A percentile compares a stretch with the other conserved stretches of the same genome.
Evolutionary conservation across 2,888 invertebrate species (phyloP).

Genomic region (Acholoe squamosa): DNA sequence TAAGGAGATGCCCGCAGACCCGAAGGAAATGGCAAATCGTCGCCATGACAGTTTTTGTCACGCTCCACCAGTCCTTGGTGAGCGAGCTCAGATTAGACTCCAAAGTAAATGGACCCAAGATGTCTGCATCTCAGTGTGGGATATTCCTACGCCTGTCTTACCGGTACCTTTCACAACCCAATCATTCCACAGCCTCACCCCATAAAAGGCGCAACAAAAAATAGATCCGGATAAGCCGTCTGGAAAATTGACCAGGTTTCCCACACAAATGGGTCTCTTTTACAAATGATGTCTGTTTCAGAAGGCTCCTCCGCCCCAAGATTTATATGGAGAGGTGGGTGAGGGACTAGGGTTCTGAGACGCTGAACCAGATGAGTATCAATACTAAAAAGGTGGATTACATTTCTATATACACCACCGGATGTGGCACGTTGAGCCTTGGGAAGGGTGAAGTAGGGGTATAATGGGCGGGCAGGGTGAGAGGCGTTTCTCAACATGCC

Average conservation of each 20-base stretch:
- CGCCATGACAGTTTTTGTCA: background rate
- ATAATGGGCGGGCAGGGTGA: background rate
- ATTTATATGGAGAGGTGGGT: too few species aligned
- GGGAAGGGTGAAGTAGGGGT: background rate
- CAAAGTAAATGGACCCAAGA: background rate
- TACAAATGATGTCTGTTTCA: background rate
- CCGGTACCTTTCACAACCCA: background rate
- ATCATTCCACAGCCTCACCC: background rate
- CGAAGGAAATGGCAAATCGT: background rate
- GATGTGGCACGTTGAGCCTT: background rate
- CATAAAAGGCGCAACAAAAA: background rate
- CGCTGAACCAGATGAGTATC: background rate
- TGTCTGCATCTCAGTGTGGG: background rate
- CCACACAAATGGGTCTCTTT: background rate
- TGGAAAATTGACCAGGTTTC: background rate
- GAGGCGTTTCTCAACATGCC: background rate
- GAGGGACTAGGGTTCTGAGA: too few species aligned
- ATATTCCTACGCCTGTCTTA: conserved; percentile 27
- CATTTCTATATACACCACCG: conserved; percentile 9
- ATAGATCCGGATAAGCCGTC: conserved; percentile 9
- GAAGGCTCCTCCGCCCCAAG: too few species aligned
- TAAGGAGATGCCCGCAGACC: background rate
- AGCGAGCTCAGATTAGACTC: background rate
- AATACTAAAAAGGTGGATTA: background rate
- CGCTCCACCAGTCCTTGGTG: background rate